A percentile compares a stretch with the other conserved stretches of the same genome.
Conservation (phyloP, 2,888 invertebrate genomes). For the Gibbula magus region DNA sequence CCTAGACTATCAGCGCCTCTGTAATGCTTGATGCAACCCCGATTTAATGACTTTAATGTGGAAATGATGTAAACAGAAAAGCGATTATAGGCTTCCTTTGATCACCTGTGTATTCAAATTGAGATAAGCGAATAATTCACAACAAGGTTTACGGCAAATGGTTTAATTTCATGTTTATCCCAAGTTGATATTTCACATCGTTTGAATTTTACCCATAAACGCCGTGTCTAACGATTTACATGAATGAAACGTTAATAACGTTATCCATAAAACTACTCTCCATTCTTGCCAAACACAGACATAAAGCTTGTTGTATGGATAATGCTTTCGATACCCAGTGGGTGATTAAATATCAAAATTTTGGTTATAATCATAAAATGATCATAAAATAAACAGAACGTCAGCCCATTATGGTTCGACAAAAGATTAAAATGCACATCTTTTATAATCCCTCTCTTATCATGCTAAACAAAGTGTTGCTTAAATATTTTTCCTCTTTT, state of each 20-base stretch:
- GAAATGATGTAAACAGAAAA: no score
- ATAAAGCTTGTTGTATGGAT: constrained; percentile 6
- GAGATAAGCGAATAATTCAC: no score
- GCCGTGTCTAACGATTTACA: constrained; percentile 1
- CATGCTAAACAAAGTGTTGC: no score
- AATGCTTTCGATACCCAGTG: background rate
- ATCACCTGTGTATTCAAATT: no score
- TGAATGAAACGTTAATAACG: background rate
- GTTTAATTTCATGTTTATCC: background rate
- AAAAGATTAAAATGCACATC: background rate
- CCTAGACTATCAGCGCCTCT: no score
- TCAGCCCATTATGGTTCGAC: background rate
- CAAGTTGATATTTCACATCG: background rate
- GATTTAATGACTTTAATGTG: no score
- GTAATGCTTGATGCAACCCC: no score
- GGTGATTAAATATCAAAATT: constrained; percentile 18
- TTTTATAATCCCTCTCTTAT: background rate
- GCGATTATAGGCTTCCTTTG: no score
- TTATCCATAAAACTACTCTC: no score
- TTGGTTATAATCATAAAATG: constrained; percentile 10
- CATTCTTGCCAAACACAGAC: background rate
- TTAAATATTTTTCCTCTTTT: no score
- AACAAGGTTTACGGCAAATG: no score
- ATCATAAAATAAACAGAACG: constrained; percentile 16
- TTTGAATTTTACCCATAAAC: constrained; percentile 4